Evolutionary conservation across 1,140 invertebrate species (phyloP).

Genomic region (Phthorimaea operculella): DNA sequence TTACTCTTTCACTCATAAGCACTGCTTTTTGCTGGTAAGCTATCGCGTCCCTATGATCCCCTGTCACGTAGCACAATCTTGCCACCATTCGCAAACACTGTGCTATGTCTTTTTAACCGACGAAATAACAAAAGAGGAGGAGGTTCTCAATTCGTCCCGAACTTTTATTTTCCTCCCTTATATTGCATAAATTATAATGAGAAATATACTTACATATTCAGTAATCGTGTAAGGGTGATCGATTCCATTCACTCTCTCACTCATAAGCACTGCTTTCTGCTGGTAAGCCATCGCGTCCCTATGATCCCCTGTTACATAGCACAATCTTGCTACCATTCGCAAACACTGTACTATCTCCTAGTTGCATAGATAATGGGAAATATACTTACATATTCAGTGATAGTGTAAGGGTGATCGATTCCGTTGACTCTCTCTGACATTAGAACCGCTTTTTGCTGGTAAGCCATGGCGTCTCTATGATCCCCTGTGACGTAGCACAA

Average conservation of each 20-base stretch:
- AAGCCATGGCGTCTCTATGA: conserved; percentile 91
- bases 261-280: conserved; percentile 98
- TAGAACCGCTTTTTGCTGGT: conserved; percentile 97
- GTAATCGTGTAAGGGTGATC: conserved; percentile 98
- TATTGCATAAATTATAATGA: no score
- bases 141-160: no score
- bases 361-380: no score
- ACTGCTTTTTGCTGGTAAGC: conserved; percentile 98
- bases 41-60: conserved; percentile 94
- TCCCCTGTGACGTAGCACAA: conserved; percentile 98
- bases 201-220: conserved; percentile 97
- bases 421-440: conserved; percentile 99
- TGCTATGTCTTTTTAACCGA: no score
- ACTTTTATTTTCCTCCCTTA: no score
- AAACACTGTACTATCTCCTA: no score
- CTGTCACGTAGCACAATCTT: conserved; percentile 96
- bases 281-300: conserved; percentile 94
- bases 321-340: conserved; percentile 92
- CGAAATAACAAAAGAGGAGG: no score
- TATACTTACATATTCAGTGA: conserved; percentile 97
- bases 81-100: conserved; percentile 96
- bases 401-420: conserved; percentile 97
- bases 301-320: conserved; percentile 98
- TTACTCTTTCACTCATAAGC: conserved; percentile 97
- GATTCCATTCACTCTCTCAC: conserved; percentile 96